Base-by-base conservation (phyloP, 2,888 invertebrate genomes). In the Dryobotodes eremita region DNA sequence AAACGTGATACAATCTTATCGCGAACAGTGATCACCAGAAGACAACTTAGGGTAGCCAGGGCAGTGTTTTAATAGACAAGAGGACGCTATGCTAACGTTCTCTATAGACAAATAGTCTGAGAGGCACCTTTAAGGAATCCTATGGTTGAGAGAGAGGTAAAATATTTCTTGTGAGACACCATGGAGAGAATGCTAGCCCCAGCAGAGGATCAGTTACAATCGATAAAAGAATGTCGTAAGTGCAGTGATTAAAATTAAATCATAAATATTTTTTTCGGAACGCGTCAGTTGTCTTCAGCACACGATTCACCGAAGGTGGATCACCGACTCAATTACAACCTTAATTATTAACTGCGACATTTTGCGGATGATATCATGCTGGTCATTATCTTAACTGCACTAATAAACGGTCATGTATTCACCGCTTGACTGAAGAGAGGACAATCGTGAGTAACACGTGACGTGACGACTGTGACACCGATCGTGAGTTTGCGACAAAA, bases 331-430 rank as follows among this genome's bases (percentile, higher is more conserved):
- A 48, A 31, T 77, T 8, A 66, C 8, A 13, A 68, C 20, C 46
- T n/a, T 55, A 48, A 55, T 77, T 36, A 70, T 42, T 50, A 10
- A 70, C n/a, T 50, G 31, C 46, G 13, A 11, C 46, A 17, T 23
- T 26, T 64, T 26, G 61, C 26, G 36, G 15, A 48, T 75, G 64
- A 74, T 20, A 36, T 64, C 36, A 74, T 48, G 48, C 20, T 26
- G 15, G 23, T 15, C 26, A 64, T 50, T 78, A 77, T 42, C 20
- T 17, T 20, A 66, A 72, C 23, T 42, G 59, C 17, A 61, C 10
- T 66, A 65, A 48, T 23, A 53, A 10, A 20, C 48, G 26, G 15
- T 17, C 17, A 20, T n/a, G n/a, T 20, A 26, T 20, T 64, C 77
- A 62, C 13, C 13, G 17, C 23, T 42, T 17, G 13, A 53, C 3